These are phyloP conservation scores for Phrynocephalus versicolor DNA, from an alignment of 2,113 vertebrate genomes.

Conservation along the genomic window DNA sequence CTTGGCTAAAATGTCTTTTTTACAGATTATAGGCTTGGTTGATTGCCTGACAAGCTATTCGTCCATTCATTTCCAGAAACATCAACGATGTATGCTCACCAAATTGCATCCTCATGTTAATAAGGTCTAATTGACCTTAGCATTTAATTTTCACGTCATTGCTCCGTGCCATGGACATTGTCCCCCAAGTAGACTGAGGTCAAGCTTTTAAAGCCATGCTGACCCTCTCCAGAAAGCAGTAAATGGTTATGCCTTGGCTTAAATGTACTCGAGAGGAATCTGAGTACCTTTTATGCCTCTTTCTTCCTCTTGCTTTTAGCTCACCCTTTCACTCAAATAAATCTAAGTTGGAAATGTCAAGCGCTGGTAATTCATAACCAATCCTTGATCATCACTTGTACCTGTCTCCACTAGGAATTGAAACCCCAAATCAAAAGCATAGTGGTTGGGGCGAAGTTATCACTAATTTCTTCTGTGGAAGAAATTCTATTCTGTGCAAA, in stretches of 20 bases:
- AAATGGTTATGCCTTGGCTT: not conserved
- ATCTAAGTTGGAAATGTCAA: not conserved
- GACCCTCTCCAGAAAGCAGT: not conserved
- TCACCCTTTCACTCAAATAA: not conserved
- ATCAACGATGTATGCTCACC: conserved; percentile 17
- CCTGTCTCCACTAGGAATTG: not conserved
- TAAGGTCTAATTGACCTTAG: conserved; percentile 45
- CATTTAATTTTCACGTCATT: not conserved
- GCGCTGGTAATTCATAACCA: not conserved
- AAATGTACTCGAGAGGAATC: not conserved
- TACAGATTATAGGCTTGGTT: rapidly evolving
- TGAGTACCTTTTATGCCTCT: not conserved
- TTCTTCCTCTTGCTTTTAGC: not conserved
- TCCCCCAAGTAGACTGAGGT: not conserved
- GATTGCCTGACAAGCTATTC: rapidly evolving
- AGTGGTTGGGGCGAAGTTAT: too few species aligned
- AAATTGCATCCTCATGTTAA: conserved; percentile 51
- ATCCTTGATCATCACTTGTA: not conserved
- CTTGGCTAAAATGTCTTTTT: not conserved
- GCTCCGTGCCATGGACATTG: rapidly evolving
- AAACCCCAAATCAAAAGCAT: too few species aligned
- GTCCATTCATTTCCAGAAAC: not conserved
- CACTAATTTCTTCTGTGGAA: too few species aligned
- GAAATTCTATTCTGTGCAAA: too few species aligned
- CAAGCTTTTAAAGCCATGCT: not conserved